Percentiles rank a stretch among this genome's conserved stretches.
Conservation (phyloP, 2,113 vertebrate genomes). For the Rousettus leschenaultii region DNA sequence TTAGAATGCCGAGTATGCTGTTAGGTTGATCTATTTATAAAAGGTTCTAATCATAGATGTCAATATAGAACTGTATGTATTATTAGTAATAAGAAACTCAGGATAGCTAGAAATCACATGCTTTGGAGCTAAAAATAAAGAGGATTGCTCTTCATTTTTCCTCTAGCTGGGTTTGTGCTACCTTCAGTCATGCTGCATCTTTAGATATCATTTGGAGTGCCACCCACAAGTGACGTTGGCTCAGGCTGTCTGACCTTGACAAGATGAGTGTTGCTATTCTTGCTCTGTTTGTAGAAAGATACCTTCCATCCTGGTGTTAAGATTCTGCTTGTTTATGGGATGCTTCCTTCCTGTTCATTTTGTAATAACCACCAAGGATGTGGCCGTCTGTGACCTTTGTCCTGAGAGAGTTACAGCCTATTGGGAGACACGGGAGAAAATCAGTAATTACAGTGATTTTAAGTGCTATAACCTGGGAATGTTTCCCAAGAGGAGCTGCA, state of each 20-base stretch:
- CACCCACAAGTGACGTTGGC: neutral
- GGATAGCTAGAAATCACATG: neutral
- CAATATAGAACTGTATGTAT: neutral
- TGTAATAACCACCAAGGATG: neutral
- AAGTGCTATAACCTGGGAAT: neutral
- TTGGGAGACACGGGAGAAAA: neutral
- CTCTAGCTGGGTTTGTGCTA: neutral
- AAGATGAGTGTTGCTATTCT: neutral
- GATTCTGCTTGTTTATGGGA: neutral
- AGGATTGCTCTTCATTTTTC: neutral
- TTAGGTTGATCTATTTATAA: neutral
- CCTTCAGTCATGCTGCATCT: neutral
- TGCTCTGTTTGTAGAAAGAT: neutral
- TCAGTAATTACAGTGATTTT: neutral
- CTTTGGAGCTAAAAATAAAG: slow-evolving; percentile 13
- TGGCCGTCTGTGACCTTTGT: neutral
- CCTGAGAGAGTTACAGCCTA: neutral
- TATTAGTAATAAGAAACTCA: neutral
- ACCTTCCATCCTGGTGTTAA: neutral
- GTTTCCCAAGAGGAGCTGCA: neutral
- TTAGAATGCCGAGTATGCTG: accelerated
- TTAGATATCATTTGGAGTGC: neutral
- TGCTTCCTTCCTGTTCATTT: neutral
- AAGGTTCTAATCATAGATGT: neutral
- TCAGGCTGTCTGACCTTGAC: neutral